Evolutionary conservation across 2,888 invertebrate species (phyloP), one percentile per base, ranked within the genome.

Genomic region (Catocala nupta): DNA sequence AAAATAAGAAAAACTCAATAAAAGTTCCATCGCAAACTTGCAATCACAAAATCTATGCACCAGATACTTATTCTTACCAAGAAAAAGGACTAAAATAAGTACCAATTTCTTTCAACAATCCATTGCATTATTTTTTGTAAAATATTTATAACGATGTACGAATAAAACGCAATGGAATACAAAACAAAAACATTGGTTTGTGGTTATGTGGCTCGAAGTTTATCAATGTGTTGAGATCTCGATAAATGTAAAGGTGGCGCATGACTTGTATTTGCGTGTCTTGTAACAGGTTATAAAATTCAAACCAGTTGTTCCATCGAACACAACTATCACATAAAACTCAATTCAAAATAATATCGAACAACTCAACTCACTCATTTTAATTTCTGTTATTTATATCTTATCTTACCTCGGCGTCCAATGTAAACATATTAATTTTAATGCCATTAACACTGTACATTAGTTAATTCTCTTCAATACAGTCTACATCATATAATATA

Each of bases 151-250:
- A 55, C 55, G 33, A 25, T 16, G 12, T 48, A 9, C 5, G 10
- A 47, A 13, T 62, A 73, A 59, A 36, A 52, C 33, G 54, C 55
- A 70, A 70, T 66, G 44, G 34, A 55, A 45, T 11, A n/a, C 11
- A 55, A 50, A 65, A 12, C 0, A 12, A 57, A 39, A 39, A 65
- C 44, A n/a, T 47, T 47, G 6, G 44, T 51, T 50, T 36, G 50
- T 50, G 56, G 25, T 63, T 73, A 73, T 80, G 43, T 50, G 34
- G 1, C 42, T 50, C 39, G 42, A 45, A 58, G 25, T 12, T 44
- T 48, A 62, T 58, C 82, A 76, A 67, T 68, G 66, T 63, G 66
- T 70, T 45, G 66, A 75, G 78, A 89, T 89, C 87, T 81, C 67
- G 71, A 73, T 78, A 70, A 70, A 78, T 80, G 79, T 82, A 81